These are phyloP conservation scores for Synergus japonicus DNA, from an alignment of 2,888 invertebrate genomes.

Conservation along the genomic window DNA sequence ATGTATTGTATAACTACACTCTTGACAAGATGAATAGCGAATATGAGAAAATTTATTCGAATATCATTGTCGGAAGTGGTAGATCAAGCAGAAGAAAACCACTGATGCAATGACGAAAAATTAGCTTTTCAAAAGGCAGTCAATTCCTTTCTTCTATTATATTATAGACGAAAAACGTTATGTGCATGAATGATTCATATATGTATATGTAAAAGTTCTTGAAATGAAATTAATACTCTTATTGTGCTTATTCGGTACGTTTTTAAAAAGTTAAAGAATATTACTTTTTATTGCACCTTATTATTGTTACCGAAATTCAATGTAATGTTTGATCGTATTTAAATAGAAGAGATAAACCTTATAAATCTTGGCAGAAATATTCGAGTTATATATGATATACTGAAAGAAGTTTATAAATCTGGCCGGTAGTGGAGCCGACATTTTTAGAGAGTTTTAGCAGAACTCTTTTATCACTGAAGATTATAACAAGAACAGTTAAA, in stretches of 20 bases:
- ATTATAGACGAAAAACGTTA: neutral
- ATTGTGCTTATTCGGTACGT: too few relatives aligned
- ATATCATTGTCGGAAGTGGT: constrained; percentile 34
- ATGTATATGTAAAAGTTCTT: too few relatives aligned
- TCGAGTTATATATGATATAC: neutral
- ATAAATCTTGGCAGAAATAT: neutral
- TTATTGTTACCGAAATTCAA: neutral
- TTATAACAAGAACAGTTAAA: constrained; percentile 4
- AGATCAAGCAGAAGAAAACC: constrained; percentile 17
- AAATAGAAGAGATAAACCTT: neutral
- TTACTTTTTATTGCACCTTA: neutral
- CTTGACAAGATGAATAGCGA: constrained; percentile 29
- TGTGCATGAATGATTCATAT: too few relatives aligned
- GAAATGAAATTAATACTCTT: neutral
- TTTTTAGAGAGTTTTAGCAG: neutral
- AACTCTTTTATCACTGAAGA: neutral
- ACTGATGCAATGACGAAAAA: constrained; percentile 8
- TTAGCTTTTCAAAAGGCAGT: neutral
- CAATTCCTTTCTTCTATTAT: neutral
- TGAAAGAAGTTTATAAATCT: constrained; percentile 7
- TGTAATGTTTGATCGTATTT: neutral
- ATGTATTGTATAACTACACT: constrained; percentile 14
- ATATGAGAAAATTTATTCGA: constrained; percentile 27
- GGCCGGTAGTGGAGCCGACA: neutral
- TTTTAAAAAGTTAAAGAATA: too few relatives aligned